A percentile compares a stretch with the other conserved stretches of the same genome.
Conservation (phyloP, 2,113 vertebrate species). For the Nibea albiflora region DNA sequence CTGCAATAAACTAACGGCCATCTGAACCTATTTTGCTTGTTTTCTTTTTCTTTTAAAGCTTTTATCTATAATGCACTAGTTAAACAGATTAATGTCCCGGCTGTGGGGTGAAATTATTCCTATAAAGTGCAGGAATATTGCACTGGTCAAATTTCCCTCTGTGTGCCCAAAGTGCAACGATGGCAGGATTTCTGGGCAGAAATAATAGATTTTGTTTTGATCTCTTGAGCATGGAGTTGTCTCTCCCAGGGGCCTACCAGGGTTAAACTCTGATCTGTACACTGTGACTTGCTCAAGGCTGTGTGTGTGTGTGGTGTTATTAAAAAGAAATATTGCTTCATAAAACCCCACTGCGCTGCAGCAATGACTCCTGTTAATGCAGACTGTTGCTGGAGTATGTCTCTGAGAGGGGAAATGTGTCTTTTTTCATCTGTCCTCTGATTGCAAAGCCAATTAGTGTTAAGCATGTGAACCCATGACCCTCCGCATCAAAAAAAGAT, state of each 20-base stretch:
- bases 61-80: constrained; percentile 42
- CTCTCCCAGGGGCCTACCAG: constrained; percentile 59
- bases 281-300: constrained; percentile 68
- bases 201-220: constrained; percentile 66
- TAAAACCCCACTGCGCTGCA: constrained; percentile 70
- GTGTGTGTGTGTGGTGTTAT: constrained; percentile 67
- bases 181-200: constrained; percentile 54
- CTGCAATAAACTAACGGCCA: constrained; percentile 26
- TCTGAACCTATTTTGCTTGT: constrained; percentile 27
- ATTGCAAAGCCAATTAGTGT: constrained; percentile 66
- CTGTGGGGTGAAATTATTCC: constrained; percentile 31
- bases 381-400: constrained; percentile 51
- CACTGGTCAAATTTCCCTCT: constrained; percentile 45
- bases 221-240: constrained; percentile 49
- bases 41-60: constrained; percentile 30
- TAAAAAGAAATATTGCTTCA: constrained; percentile 84
- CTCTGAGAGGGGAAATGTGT: constrained; percentile 51
- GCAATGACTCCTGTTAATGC: constrained; percentile 68
- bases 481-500: constrained; percentile 23
- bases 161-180: constrained; percentile 44
- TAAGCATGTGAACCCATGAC: constrained; percentile 51
- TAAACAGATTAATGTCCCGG: constrained; percentile 50
- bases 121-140: constrained; percentile 48
- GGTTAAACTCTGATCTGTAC: constrained; percentile 76
- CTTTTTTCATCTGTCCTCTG: constrained; percentile 37